phyloP scores from a whole-genome alignment of 2,888 invertebrate genomes.

The Anodontia alba region DNA sequence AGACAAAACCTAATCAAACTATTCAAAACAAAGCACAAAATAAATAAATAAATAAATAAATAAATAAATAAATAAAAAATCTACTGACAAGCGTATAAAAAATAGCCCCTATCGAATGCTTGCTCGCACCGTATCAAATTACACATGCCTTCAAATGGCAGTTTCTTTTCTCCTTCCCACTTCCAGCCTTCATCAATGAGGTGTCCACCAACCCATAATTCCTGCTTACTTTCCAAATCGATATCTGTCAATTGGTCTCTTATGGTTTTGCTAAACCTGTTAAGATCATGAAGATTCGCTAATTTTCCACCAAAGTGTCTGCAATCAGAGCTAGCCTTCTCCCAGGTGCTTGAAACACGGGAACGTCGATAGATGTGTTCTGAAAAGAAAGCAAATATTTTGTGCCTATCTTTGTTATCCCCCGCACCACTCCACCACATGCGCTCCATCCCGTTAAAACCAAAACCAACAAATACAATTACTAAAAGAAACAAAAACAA shows the following conservation, averaged over 20 bases:
- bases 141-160: background rate
- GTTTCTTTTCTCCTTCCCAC: background rate
- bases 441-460: too few relatives aligned
- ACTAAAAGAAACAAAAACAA: too few relatives aligned
- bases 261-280: background rate
- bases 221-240: background rate
- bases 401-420: too few relatives aligned
- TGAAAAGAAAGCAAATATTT: background rate
- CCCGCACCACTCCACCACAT: too few relatives aligned
- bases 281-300: background rate
- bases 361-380: background rate
- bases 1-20: too few relatives aligned
- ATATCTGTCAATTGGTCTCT: background rate
- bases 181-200: background rate
- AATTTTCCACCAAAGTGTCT: background rate
- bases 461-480: too few relatives aligned
- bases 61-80: too few relatives aligned
- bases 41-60: too few relatives aligned
- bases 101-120: too few relatives aligned
- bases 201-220: background rate
- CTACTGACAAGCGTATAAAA: too few relatives aligned
- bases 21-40: too few relatives aligned
- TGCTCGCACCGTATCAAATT: too few relatives aligned
- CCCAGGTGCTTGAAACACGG: background rate
- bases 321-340: background rate